Base-by-base conservation (phyloP, 2,113 vertebrate species). In the Capreolus pygargus region DNA sequence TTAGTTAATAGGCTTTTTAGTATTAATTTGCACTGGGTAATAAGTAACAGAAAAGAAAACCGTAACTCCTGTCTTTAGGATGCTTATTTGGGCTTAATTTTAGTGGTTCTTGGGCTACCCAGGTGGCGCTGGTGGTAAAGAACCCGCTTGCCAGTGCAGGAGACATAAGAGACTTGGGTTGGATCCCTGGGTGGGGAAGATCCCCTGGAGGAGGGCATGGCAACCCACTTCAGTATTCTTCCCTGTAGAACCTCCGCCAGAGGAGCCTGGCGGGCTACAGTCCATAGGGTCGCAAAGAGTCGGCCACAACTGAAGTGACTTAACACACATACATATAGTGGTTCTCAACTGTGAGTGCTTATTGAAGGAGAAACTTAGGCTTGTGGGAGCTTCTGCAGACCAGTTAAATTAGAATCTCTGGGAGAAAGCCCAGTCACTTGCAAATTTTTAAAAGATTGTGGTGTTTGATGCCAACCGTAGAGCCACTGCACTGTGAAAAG, bases 291-390 rank as follows among this genome's bases (percentile, higher is more conserved):
- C 6, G 3, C 70, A 76, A 27, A 76, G 39, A 43, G 39, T 43
- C 2, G 11, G 36, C 3, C 36, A 25, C 0, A 23, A 13, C 70
- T 74, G 23, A 39, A 74, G 70, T 3, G 5, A 43, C 70, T 23
- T 36, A 23, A 12, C n/a, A 74, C 5, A 70, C 52, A 54, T 7
- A 57, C 23, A 3, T 23, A 79, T 9, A 60, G 70, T 54, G 5
- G 30, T 96, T 94, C 58, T 97, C 45, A 96, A 9, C 78, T 94
- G 27, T 97, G n/a, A 74, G 28, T 97, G 39, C 70, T 95, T 93
- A 84, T 39, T 55, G 17, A 39, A 93, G 57, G 70, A 55, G 50
- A 91, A 78, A 28, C 16, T 78, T 91, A 86, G 23, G 45, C 52
- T 94, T 88, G 9, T 54, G 39, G 86, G 57, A 83, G 6, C 39